phyloP scores from a whole-genome alignment of 2,113 vertebrate species.

The Todiramphus chloris region DNA sequence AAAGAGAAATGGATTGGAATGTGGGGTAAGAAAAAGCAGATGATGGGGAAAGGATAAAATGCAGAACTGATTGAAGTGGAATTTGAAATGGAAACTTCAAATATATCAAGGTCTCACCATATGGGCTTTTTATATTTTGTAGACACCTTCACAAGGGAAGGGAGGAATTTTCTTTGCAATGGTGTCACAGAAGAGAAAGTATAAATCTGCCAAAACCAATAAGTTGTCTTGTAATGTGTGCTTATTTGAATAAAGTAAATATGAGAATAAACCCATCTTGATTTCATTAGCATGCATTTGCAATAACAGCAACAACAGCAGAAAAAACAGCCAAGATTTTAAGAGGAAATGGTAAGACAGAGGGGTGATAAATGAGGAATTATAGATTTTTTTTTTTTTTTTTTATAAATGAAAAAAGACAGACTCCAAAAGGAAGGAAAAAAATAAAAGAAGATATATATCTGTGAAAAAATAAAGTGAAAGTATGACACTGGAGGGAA shows the following conservation, averaged over 20 bases:
- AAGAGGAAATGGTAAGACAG: not conserved
- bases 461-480: not conserved
- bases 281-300: not conserved
- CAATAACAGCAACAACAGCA: not conserved
- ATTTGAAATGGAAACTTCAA: not conserved
- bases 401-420: not conserved
- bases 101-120: not conserved
- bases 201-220: not conserved
- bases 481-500: not conserved
- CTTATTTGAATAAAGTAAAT: not conserved
- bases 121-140: not conserved
- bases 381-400: not conserved
- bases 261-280: not conserved
- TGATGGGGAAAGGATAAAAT: not conserved
- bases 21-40: not conserved
- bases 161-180: not conserved
- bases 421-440: not conserved
- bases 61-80: not conserved
- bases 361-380: not conserved
- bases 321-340: not conserved
- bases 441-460: not conserved
- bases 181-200: not conserved
- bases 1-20: not conserved
- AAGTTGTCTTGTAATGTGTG: not conserved
- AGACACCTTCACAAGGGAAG: not conserved